phyloP scores from a whole-genome alignment of 2,888 invertebrate genomes.

The Lissonota sp. region DNA sequence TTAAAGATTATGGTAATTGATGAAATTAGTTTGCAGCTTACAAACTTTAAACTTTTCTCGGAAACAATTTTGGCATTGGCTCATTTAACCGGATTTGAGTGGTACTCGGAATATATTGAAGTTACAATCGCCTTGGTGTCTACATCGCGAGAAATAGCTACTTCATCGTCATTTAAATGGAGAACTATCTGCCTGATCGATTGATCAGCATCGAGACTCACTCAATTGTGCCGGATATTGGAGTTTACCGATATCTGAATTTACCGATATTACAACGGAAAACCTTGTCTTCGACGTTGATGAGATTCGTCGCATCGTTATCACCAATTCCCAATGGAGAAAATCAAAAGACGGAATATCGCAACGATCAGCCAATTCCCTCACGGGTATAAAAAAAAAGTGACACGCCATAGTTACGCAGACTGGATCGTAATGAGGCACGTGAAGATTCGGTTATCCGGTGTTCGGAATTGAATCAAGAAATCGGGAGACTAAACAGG shows the following conservation, averaged over 20 bases:
- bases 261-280: not conserved
- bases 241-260: not conserved
- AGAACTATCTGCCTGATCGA: not conserved
- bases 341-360: constrained; percentile 8
- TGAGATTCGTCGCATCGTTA: not conserved
- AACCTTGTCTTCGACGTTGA: not conserved
- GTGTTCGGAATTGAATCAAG: constrained; percentile 32
- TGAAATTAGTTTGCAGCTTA: not conserved
- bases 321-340: constrained; percentile 15
- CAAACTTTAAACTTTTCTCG: not conserved
- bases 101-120: no score
- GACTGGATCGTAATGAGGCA: constrained; percentile 28
- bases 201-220: not conserved
- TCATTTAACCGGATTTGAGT: no score
- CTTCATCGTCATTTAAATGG: not conserved
- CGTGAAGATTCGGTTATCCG: constrained; percentile 35
- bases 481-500: constrained; percentile 19
- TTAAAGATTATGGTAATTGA: not conserved
- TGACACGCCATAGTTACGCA: not conserved
- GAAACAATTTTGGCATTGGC: no score
- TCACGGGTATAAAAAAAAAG: constrained; percentile 14
- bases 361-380: constrained; percentile 11
- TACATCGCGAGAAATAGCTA: not conserved
- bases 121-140: no score
- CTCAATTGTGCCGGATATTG: constrained; percentile 1